These are phyloP conservation scores for Dicycla oo DNA, from an alignment of 2,888 invertebrate species.

Conservation along the genomic window DNA sequence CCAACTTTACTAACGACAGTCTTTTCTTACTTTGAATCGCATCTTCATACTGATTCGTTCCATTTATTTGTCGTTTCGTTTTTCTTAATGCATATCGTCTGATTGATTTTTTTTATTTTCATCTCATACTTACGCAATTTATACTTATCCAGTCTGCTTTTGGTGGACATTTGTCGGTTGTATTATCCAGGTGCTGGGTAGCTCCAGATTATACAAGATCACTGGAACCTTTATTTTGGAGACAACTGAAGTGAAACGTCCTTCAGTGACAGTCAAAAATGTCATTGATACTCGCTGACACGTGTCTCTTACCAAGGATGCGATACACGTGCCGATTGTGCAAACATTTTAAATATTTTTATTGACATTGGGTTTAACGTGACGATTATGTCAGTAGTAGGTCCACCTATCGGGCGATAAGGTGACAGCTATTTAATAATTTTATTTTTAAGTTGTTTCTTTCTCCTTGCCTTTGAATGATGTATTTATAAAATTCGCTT, in stretches of 20 bases:
- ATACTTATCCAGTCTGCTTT: constrained; percentile 9
- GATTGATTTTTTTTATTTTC: neutral
- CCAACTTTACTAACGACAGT: neutral
- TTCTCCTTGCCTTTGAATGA: neutral
- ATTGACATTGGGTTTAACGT: neutral
- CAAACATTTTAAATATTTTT: constrained; percentile 23
- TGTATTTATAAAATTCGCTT: neutral
- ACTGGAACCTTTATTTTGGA: neutral
- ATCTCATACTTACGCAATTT: constrained; percentile 10
- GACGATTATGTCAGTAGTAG: constrained; percentile 16
- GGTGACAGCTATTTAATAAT: neutral
- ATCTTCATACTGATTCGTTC: neutral
- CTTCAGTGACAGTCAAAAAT: neutral
- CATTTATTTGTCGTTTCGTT: no score
- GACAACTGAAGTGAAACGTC: neutral
- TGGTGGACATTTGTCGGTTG: no score
- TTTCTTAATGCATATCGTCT: neutral
- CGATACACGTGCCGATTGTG: constrained; percentile 3
- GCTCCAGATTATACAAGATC: neutral
- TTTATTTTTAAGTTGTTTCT: neutral
- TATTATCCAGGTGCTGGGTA: neutral
- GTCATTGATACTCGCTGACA: constrained; percentile 2
- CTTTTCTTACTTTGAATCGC: neutral
- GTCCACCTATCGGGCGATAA: neutral
- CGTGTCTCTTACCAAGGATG: neutral